A percentile compares a stretch with the other conserved stretches of the same genome.
Evolutionary conservation across 2,888 invertebrate genomes (phyloP).

Genomic region (Brenthis ino): DNA sequence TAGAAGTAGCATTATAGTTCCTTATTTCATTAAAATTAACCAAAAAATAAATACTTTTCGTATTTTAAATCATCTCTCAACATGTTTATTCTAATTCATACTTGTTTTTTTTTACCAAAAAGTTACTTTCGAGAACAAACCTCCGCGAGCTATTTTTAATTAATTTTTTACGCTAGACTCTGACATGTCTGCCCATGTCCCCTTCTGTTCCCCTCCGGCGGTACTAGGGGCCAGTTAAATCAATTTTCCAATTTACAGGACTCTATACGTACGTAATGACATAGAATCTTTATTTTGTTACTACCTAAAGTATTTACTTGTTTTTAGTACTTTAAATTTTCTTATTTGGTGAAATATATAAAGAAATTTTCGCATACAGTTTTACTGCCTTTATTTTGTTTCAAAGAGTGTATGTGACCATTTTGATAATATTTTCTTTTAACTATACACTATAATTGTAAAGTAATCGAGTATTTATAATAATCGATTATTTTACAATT

Average conservation of each 20-base stretch:
- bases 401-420: no score
- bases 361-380: no score
- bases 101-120: conserved; percentile 11
- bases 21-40: no score
- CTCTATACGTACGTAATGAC: conserved; percentile 9
- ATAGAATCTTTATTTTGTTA: conserved; percentile 6
- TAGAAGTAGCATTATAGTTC: no score
- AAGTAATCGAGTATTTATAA: no score
- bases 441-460: no score
- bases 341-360: no score
- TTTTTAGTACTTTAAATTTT: background rate
- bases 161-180: conserved; percentile 30
- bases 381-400: no score
- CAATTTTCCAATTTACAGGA: conserved; percentile 33
- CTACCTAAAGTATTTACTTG: background rate
- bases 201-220: conserved; percentile 28
- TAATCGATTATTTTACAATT: no score
- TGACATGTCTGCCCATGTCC: conserved; percentile 31
- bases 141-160: conserved; percentile 26
- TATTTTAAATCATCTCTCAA: no score
- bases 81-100: background rate
- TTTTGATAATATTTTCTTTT: no score
- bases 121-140: background rate
- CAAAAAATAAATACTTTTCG: no score
- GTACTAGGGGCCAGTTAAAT: conserved; percentile 32